Conservation (phyloP, 64 coral and sea anemone genomes). For the Porites lutea region DNA sequence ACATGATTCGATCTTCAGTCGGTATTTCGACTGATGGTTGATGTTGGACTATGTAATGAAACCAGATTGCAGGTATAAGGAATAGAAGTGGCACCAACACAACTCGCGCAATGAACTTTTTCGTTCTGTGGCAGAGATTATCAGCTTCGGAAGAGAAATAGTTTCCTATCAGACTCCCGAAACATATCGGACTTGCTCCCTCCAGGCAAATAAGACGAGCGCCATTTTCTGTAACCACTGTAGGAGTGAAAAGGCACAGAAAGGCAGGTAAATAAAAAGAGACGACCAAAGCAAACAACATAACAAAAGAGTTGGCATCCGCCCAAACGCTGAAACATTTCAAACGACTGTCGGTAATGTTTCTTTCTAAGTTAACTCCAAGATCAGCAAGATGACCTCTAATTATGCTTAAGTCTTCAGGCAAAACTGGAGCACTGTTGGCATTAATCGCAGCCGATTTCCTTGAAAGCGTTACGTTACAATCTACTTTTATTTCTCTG, state of each 20-base stretch:
- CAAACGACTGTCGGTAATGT: not conserved
- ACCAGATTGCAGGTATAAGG: not conserved
- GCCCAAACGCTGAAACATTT: not conserved
- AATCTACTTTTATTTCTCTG: not conserved
- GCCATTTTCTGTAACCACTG: not conserved
- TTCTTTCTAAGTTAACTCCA: not conserved
- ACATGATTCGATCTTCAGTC: not conserved
- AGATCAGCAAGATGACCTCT: not conserved
- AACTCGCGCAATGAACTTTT: not conserved
- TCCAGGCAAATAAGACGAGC: not conserved
- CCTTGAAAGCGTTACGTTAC: not conserved
- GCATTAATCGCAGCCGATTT: not conserved
- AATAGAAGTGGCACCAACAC: not conserved
- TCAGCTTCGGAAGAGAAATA: not conserved
- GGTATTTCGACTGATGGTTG: not conserved
- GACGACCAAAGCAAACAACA: not conserved
- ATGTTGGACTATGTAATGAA: not conserved
- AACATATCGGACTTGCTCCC: not conserved
- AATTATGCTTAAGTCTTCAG: not conserved
- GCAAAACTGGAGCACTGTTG: not conserved
- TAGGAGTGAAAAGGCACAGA: constrained; percentile 13
- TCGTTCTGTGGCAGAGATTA: not conserved
- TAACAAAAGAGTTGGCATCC: not conserved
- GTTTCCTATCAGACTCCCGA: not conserved
- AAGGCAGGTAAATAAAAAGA: not conserved